Evolutionary conservation across 2,797 vertebrate genomes (phyloP).

Genomic region (Enteromius fasciolatus): DNA sequence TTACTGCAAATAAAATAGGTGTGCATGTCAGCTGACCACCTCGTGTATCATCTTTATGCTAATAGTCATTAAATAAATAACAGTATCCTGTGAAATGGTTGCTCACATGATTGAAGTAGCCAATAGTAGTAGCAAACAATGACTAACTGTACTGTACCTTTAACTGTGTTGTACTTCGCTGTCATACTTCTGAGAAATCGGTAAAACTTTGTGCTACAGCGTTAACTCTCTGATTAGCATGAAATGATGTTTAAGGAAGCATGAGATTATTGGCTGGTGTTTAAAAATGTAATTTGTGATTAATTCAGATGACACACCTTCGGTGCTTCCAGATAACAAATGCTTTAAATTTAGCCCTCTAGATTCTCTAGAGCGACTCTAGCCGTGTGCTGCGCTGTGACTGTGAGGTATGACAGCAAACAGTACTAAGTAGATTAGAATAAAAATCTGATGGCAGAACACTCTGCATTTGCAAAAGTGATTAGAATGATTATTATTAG

Average conservation of each 20-base stretch:
- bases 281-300: slow-evolving; percentile 11
- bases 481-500: neutral
- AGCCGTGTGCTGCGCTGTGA: neutral
- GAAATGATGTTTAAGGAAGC: slow-evolving; percentile 6
- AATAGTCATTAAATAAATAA: neutral
- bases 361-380: neutral
- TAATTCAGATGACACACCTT: neutral
- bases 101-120: neutral
- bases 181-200: neutral
- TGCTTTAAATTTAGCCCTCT: neutral
- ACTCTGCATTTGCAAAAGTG: neutral
- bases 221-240: slow-evolving; percentile 14
- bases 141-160: neutral
- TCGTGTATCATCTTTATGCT: neutral
- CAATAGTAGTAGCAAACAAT: neutral
- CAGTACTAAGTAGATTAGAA: neutral
- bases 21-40: neutral
- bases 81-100: neutral
- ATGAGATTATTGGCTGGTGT: slow-evolving; percentile 17
- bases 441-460: neutral
- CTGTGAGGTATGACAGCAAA: neutral
- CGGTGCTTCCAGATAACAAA: neutral
- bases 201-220: neutral
- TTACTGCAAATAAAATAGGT: neutral
- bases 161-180: neutral